phyloP scores from a whole-genome alignment of 2,113 vertebrate species.

The Eptesicus fuscus region DNA sequence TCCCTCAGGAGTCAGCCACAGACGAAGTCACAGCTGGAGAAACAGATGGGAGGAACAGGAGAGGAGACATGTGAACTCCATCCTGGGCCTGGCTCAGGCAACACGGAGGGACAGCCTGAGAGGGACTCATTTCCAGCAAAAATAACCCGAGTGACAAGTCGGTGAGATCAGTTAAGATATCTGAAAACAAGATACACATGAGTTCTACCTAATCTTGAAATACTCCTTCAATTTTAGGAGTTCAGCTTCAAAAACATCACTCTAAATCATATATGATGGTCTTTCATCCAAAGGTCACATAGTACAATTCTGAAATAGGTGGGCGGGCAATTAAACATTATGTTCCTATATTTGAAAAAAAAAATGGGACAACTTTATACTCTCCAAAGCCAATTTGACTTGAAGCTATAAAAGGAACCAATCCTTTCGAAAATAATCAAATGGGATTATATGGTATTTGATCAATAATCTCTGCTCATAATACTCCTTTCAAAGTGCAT shows the following conservation, averaged over 20 bases:
- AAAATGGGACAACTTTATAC: background rate
- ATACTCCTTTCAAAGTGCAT: background rate
- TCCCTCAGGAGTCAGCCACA: background rate
- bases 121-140: background rate
- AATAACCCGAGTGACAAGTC: background rate
- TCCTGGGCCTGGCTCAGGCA: background rate
- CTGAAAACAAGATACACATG: background rate
- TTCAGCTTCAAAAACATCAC: conserved; percentile 1
- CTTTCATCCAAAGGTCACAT: background rate
- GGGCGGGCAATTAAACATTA: background rate
- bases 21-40: background rate
- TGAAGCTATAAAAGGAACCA: conserved; percentile 31
- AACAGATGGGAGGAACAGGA: background rate
- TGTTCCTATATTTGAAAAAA: conserved; percentile 29
- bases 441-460: background rate
- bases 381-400: background rate
- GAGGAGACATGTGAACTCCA: background rate
- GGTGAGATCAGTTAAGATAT: background rate
- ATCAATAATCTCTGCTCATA: conserved; percentile 8
- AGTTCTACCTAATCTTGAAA: background rate
- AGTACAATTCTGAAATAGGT: background rate
- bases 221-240: background rate
- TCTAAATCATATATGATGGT: background rate
- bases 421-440: conserved; percentile 2
- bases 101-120: background rate